A percentile compares a stretch with the other conserved stretches of the same genome.
phyloP scores from a whole-genome alignment of 2,113 vertebrate genomes.

The Actinemys pallida region DNA sequence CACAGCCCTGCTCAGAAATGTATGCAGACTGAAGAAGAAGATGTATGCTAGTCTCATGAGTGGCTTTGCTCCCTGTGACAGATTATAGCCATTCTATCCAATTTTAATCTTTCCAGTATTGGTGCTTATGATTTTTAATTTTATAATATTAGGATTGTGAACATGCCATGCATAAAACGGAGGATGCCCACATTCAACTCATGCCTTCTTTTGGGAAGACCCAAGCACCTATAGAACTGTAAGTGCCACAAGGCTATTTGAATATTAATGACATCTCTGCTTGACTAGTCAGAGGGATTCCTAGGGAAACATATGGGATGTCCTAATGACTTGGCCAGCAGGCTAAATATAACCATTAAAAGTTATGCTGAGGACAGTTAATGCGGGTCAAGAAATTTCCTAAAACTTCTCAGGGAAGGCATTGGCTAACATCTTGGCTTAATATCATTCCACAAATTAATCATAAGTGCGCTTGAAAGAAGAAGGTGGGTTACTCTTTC shows the following conservation, averaged over 20 bases:
- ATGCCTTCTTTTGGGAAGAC: background rate
- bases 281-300: background rate
- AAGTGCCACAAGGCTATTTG: background rate
- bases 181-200: accelerated
- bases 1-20: background rate
- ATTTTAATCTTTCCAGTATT: background rate
- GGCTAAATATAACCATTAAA: background rate
- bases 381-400: background rate
- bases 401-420: background rate
- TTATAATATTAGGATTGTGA: background rate
- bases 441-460: background rate
- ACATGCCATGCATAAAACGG: background rate
- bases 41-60: background rate
- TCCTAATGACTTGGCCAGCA: background rate
- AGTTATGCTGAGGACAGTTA: background rate
- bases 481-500: background rate
- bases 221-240: accelerated
- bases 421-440: background rate
- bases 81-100: background rate
- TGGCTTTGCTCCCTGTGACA: background rate
- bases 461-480: background rate
- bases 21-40: background rate
- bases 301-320: background rate
- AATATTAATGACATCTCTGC: background rate
- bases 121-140: background rate